Evolutionary conservation across 2,113 vertebrate species (phyloP), one percentile per base, ranked within the genome.

Genomic region (Syngnathus floridae): DNA sequence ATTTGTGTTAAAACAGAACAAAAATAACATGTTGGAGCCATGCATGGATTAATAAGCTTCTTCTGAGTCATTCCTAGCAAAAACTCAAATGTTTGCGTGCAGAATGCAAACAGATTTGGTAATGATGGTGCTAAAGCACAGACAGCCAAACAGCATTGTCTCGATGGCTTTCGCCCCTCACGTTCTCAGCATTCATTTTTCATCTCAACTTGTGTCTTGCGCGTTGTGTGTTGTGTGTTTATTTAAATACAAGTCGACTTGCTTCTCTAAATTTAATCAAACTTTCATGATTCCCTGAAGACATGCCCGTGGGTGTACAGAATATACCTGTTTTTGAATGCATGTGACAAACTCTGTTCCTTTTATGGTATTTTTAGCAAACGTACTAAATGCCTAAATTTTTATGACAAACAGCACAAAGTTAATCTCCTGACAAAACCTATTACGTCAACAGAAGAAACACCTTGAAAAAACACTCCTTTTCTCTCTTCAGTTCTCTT

Each of bases 121-220:
- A 19, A 37, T 56, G 58, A 64, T 31, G 61, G 26, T 41, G 14
- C 68, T 22, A 60, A 40, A 43, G 9, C 64, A 80, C 38, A 71
- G 58, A 80, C 77, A 80, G 70, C 79, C 77, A 79, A 75, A 82
- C 68, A 76, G 37, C 69, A 75, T 76, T 75, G 72, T 31, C 64
- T 54, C 56, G 72, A 62, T 69, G 69, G 70, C 75, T 75, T 72
- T 63, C n/a, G 63, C 36, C 65, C 62, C 43, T 69, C 68, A 73
- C 68, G 71, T 72, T 49, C 41, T 43, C 26, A 12, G 65, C 43
- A 31, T 74, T 79, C 41, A 74, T 76, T 65, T 78, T 73, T 71
- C 55, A 78, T 72, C 60, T 45, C 19, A 17, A 35, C 58, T 52
- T 31, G 43, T 46, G 40, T n/a, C 58, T 56, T 54, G 52, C 54